Conservation (phyloP, 2,888 invertebrate species). For the Monochamus alternatus region DNA sequence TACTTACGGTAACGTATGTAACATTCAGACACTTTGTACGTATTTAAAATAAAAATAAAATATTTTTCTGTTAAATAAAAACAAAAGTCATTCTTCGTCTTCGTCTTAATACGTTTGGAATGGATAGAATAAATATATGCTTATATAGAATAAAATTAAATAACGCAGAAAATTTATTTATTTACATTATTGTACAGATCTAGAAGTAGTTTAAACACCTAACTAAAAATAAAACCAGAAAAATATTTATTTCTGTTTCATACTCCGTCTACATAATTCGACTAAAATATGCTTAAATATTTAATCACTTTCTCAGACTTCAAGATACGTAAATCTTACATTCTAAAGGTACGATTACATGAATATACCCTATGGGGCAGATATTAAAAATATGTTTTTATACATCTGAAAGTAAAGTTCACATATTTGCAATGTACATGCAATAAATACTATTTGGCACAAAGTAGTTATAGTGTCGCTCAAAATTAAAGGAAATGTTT, state of each 20-base stretch:
- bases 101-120: too few species aligned
- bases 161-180: constrained; percentile 34
- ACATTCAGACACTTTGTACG: too few species aligned
- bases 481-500: background rate
- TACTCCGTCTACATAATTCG: constrained; percentile 28
- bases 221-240: constrained; percentile 23
- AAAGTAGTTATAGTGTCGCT: constrained; percentile 25
- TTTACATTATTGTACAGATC: constrained; percentile 43
- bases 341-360: constrained; percentile 40
- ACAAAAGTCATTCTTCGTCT: too few species aligned
- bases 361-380: constrained; percentile 43
- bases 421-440: constrained; percentile 22
- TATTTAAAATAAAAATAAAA: too few species aligned
- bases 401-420: constrained; percentile 47
- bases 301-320: constrained; percentile 54
- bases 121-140: too few species aligned
- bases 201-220: constrained; percentile 20
- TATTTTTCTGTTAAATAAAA: too few species aligned
- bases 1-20: too few species aligned
- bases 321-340: constrained; percentile 54
- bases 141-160: constrained; percentile 3
- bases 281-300: constrained; percentile 31
- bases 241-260: constrained; percentile 27
- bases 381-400: constrained; percentile 60
- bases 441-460: constrained; percentile 37